Evolutionary conservation across 2,113 vertebrate species (phyloP).

Genomic region (Felis catus): F.catus_Fca126_mat1.0 CM031421.1:81069001-81069500

Average conservation of each 20-base stretch:
- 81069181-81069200: not conserved
- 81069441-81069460: not conserved
- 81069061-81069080: too few relatives aligned
- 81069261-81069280: not conserved
- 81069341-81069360: not conserved
- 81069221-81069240: not conserved
- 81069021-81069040: not conserved
- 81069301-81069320: not conserved
- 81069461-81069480: not conserved
- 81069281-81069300: not conserved
- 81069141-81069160: not conserved
- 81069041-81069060: not conserved
- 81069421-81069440: not conserved
- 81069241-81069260: not conserved
- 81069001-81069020: not conserved
- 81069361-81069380: not conserved
- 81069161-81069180: not conserved
- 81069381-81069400: not conserved
- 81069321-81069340: not conserved
- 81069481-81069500: not conserved
- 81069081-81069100: not conserved
- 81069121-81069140: not conserved
- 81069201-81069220: not conserved
- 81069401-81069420: conserved; percentile 8
- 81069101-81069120: not conserved